Percentiles rank a stretch among this genome's conserved stretches.
phyloP scores from a whole-genome alignment of 1,140 invertebrate genomes.

The Drosophila obscura region DNA sequence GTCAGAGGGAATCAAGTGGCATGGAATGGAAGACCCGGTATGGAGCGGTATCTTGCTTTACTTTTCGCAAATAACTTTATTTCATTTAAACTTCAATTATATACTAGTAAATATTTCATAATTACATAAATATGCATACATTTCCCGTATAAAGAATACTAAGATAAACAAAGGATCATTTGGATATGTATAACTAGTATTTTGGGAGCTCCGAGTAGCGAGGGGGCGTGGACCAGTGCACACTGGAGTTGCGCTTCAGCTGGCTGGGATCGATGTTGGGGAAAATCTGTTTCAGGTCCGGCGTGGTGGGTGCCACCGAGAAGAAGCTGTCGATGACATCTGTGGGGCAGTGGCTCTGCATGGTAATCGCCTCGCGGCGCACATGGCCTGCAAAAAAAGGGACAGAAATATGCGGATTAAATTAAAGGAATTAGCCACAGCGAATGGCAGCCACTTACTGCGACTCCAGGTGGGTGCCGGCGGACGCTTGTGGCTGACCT shows the following conservation, averaged over 20 bases:
- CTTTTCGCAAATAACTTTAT: conserved; percentile 45
- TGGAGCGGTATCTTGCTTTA: conserved; percentile 36
- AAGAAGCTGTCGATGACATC: conserved; percentile 86
- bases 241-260: conserved; percentile 89
- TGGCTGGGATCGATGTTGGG: conserved; percentile 86
- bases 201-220: conserved; percentile 85
- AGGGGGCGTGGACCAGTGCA: conserved; percentile 88
- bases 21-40: background rate
- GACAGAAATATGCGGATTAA: background rate
- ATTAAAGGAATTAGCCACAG: background rate
- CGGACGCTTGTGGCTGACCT: conserved; percentile 84
- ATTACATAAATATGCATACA: conserved; percentile 8
- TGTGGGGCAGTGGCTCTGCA: conserved; percentile 71
- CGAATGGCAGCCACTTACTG: conserved; percentile 70
- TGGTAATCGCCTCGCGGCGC: conserved; percentile 54
- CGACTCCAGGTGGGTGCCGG: conserved; percentile 85
- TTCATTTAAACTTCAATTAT: conserved; percentile 31
- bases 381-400: conserved; percentile 54
- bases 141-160: background rate
- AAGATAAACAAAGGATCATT: conserved; percentile 25
- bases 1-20: conserved; percentile 54
- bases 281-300: conserved; percentile 88
- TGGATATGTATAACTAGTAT: conserved; percentile 53
- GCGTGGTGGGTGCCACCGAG: conserved; percentile 86
- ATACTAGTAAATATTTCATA: conserved; percentile 26